A percentile compares a stretch with the other conserved stretches of the same genome.
Conservation (phyloP, 2,797 vertebrate genomes). For the Peromyscus nudipes region DNA sequence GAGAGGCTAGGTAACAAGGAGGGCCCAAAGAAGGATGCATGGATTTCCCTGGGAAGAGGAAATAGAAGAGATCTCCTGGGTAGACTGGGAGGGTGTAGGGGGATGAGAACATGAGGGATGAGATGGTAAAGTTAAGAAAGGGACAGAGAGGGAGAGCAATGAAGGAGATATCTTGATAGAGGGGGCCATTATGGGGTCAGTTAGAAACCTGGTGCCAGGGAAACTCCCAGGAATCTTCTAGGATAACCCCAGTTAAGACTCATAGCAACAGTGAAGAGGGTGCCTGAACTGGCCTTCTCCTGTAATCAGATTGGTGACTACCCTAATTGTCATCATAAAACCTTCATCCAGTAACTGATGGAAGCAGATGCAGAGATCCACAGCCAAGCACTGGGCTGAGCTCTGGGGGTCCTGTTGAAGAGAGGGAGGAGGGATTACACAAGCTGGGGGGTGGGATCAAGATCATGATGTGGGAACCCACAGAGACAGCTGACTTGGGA, state of each 20-base stretch:
- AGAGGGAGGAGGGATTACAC: background rate
- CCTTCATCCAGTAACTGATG: background rate
- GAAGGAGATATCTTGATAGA: background rate
- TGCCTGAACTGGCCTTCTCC: background rate
- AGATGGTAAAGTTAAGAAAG: background rate
- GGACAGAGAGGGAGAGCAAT: background rate
- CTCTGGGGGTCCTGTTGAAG: background rate
- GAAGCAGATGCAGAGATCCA: background rate
- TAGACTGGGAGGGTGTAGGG: background rate
- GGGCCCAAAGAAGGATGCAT: background rate
- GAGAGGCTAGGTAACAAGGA: background rate
- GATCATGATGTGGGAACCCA: background rate
- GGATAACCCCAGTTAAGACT: background rate
- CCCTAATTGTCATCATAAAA: background rate
- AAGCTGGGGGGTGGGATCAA: background rate
- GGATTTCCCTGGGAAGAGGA: background rate
- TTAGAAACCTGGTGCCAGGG: background rate
- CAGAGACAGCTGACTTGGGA: background rate
- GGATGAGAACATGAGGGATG: background rate
- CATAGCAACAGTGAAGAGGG: background rate
- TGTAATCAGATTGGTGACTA: background rate
- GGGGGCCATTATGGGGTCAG: background rate
- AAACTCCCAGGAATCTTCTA: background rate
- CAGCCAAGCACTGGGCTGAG: background rate
- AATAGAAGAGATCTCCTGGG: background rate